Evolutionary conservation across 23 tunicate species (phyloP).

Genomic region (Clavelina lepadiformis): DNA sequence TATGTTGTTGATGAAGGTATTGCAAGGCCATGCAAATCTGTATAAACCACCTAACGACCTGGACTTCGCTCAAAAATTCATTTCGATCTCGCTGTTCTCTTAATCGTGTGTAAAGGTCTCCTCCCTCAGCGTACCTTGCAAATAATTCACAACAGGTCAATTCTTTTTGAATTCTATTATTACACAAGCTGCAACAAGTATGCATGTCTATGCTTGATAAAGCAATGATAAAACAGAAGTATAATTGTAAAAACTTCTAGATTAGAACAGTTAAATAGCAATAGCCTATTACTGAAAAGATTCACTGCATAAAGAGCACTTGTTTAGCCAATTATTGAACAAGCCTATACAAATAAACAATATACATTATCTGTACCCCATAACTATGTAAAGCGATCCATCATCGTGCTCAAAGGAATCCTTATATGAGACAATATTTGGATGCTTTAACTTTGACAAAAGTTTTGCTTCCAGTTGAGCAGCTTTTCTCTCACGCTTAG

Average conservation of each 20-base stretch:
- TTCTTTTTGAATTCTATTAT: too few species aligned
- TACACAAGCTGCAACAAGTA: too few species aligned
- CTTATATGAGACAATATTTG: constrained; percentile 95
- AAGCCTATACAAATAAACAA: not conserved
- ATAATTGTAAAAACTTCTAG: too few species aligned
- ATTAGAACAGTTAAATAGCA: too few species aligned
- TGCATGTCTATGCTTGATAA: too few species aligned
- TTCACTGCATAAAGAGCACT: too few species aligned
- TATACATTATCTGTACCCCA: constrained; percentile 59
- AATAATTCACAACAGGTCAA: too few species aligned
- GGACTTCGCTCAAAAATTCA: constrained; percentile 75
- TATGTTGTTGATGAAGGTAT: constrained; percentile 86
- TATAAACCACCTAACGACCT: constrained; percentile 93
- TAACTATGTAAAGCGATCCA: constrained; percentile 85
- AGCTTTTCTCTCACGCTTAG: constrained; percentile 83
- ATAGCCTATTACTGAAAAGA: too few species aligned
- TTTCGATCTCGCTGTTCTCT: constrained; percentile 79
- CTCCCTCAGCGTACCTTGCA: constrained; percentile 91
- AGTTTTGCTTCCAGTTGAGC: constrained; percentile 94
- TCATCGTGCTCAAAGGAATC: constrained; percentile 92
- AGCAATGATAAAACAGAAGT: too few species aligned
- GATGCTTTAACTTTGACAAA: constrained; percentile 80
- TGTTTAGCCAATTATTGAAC: too few species aligned
- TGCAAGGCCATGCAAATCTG: constrained; percentile 99
- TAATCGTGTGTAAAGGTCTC: constrained; percentile 86